Base-by-base conservation (phyloP, 2,113 vertebrate species). In the Archilochus colubris region DNA sequence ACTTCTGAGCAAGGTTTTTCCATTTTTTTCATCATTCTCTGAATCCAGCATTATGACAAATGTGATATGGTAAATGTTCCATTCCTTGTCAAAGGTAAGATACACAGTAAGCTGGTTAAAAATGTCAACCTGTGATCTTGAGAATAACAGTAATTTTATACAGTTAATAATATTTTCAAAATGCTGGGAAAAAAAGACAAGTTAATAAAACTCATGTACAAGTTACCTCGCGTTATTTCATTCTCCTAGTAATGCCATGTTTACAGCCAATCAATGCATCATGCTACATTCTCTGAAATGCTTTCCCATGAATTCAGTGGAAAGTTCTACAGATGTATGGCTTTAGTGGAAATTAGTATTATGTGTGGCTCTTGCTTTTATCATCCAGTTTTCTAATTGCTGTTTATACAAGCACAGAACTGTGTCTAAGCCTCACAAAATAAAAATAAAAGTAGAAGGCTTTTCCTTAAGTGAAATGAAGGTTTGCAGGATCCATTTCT, bases 341-440 rank as follows among this genome's bases (percentile, higher is more conserved):
- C 94, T 94, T 97, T 91, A 97, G 92, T 89, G 72, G 58, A 69
- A 95, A 95, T 96, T 96, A 94, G 94, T 96, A 73, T 83, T 95
- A 75, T 87, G 66, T 1, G 1, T 69, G 70, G 66, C 25, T 94
- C 96, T 95, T 95, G 57, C 86, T 96, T 95, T 95, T 68, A 57
- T 94, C 68, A 73, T 91, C 84, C 81, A 93, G 57, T 97, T 96
- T 92, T 96, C 76, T 96, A 94, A 93, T 68, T 93, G 84, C 89
- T 93, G 8, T 72, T 97, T 95, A 82, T 89, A 70, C 64, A 95
- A 86, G 91, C 66, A 69, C 18, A 95, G 77, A 96, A 73, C 46
- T 75, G 54, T 89, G 85, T 44, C 83, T 95, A 97, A 97, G 92
- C 33, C 68, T 89, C 89, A 84, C 18, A 94, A 96, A 95, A 94